Percentiles rank a stretch among this genome's conserved stretches.
Conservation (phyloP, 2,113 vertebrate species). For the Zapus hudsonius region DNA sequence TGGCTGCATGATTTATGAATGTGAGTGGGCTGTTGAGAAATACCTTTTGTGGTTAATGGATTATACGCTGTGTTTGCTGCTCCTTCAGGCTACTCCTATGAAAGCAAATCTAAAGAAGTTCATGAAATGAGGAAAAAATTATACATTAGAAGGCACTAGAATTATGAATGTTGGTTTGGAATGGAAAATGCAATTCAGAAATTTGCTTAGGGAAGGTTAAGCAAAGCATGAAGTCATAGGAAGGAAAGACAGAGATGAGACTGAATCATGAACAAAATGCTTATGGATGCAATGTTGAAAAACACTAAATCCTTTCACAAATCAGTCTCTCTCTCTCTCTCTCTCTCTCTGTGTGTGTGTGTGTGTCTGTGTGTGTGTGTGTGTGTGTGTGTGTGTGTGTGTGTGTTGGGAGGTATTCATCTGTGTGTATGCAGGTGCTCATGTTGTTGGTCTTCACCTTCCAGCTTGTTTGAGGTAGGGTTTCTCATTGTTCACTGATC, state of each 20-base stretch:
- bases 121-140: conserved; percentile 49
- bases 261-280: conserved; percentile 17
- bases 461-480: too few species aligned
- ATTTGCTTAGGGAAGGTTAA: background rate
- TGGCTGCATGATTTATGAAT: conserved; percentile 56
- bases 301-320: background rate
- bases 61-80: background rate
- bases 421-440: too few species aligned
- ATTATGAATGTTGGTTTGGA: conserved; percentile 40
- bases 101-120: conserved; percentile 53
- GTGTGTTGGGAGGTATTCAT: too few species aligned
- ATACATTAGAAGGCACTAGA: conserved; percentile 24
- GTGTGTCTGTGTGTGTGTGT: too few species aligned
- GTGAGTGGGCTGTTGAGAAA: conserved; percentile 40
- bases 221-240: conserved; percentile 50
- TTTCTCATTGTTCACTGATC: too few species aligned
- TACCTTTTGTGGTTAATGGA: background rate
- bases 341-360: too few species aligned
- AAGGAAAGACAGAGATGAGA: conserved; percentile 41
- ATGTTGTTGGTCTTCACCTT: too few species aligned
- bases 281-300: background rate
- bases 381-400: too few species aligned
- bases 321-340: too few species aligned
- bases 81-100: conserved; percentile 36
- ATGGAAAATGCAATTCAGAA: conserved; percentile 35